Conservation (phyloP, 1,140 invertebrate genomes). For the Megathymus violae region DNA sequence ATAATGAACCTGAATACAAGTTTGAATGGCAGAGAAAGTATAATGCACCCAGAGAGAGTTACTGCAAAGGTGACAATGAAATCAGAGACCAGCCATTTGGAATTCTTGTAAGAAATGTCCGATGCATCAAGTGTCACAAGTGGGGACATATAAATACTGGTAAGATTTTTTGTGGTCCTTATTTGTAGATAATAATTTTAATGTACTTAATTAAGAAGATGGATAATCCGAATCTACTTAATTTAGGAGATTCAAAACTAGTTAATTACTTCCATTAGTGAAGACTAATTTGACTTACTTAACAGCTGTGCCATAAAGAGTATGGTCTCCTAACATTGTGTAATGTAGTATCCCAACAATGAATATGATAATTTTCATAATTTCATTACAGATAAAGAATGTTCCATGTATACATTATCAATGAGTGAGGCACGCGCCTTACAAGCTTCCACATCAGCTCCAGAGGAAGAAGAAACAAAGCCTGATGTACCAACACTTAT, state of each 20-base stretch:
- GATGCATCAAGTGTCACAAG: conserved; percentile 99
- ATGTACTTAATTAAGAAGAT: too few species aligned
- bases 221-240: too few species aligned
- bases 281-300: too few species aligned
- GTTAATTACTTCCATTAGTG: too few species aligned
- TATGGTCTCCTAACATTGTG: too few species aligned
- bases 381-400: conserved; percentile 91
- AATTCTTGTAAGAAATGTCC: conserved; percentile 98
- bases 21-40: conserved; percentile 99
- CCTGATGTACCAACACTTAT: conserved; percentile 88
- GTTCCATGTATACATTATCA: conserved; percentile 95
- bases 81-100: conserved; percentile 99
- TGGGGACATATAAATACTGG: conserved; percentile 99
- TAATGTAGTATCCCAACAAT: too few species aligned
- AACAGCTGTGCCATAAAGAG: too few species aligned
- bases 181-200: too few species aligned
- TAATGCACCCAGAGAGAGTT: conserved; percentile 98
- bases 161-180: too few species aligned
- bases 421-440: conserved; percentile 86
- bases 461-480: conserved; percentile 85
- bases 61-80: conserved; percentile 97
- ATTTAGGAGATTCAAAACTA: too few species aligned
- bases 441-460: conserved; percentile 85
- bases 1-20: conserved; percentile 98
- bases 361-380: conserved; percentile 1